These are phyloP conservation scores for Chiloscyllium plagiosum DNA, from an alignment of 2,113 vertebrate genomes.

Conservation along the genomic window DNA sequence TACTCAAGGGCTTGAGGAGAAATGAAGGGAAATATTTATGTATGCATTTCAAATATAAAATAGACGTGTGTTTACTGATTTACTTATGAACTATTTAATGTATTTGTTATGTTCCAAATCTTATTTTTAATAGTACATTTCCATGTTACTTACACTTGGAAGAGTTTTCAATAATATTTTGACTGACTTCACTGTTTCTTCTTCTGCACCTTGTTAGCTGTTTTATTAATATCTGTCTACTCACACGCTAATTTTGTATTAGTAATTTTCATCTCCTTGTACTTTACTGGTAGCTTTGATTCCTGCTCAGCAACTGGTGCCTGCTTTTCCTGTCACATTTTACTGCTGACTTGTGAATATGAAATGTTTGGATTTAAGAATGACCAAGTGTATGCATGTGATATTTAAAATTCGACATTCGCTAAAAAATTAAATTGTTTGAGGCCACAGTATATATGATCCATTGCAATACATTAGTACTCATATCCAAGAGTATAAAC, in stretches of 20 bases:
- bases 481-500: neutral
- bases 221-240: conserved; percentile 2
- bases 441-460: neutral
- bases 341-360: neutral
- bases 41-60: neutral
- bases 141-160: neutral
- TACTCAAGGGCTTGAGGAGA: neutral
- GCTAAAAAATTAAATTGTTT: neutral
- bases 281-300: neutral
- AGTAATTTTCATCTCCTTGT: neutral
- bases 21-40: neutral
- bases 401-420: neutral
- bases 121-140: neutral
- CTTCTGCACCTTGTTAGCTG: neutral
- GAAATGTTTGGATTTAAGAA: neutral
- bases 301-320: neutral
- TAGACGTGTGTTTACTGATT: neutral
- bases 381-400: neutral
- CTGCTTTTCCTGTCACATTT: neutral
- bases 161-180: neutral
- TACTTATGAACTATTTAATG: neutral
- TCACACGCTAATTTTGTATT: neutral
- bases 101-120: neutral
- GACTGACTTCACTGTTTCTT: neutral
- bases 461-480: neutral